phyloP scores from a whole-genome alignment of 2,888 invertebrate genomes.

The Drosophila kuntzei region DNA sequence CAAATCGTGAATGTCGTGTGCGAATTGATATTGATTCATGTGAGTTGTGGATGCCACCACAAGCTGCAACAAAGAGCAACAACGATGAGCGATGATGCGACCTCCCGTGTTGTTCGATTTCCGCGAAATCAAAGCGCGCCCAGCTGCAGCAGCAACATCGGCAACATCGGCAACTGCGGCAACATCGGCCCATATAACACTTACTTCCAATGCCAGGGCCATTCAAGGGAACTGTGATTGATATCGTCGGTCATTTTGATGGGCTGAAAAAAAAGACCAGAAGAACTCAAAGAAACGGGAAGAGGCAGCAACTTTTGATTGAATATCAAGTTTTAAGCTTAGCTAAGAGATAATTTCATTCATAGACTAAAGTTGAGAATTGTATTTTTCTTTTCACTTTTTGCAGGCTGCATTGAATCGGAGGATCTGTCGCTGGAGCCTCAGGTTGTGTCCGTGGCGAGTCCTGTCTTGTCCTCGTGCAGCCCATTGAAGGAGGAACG shows the following conservation, averaged over 20 bases:
- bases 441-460: constrained; percentile 84
- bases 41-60: constrained; percentile 30
- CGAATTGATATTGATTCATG: constrained; percentile 16
- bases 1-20: constrained; percentile 31
- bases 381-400: constrained; percentile 19
- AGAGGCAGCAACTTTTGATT: constrained; percentile 1
- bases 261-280: not conserved
- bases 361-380: constrained; percentile 17
- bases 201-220: constrained; percentile 58
- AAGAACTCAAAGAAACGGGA: not conserved
- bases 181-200: constrained; percentile 56
- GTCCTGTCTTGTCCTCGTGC: constrained; percentile 86
- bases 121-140: constrained; percentile 79
- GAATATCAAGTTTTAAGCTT: constrained; percentile 23
- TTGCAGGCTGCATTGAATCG: constrained; percentile 91
- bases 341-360: constrained; percentile 20
- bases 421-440: constrained; percentile 91
- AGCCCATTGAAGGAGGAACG: constrained; percentile 89
- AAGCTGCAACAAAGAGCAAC: constrained; percentile 18
- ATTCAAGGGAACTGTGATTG: constrained; percentile 77
- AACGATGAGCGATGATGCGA: constrained; percentile 80
- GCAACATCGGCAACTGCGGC: not conserved
- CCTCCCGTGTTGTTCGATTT: constrained; percentile 83
- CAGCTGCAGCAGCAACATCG: constrained; percentile 63
- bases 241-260: constrained; percentile 49